Base-by-base conservation (phyloP, 2,888 invertebrate genomes). In the Imbricaverruca yamaguchii region DNA sequence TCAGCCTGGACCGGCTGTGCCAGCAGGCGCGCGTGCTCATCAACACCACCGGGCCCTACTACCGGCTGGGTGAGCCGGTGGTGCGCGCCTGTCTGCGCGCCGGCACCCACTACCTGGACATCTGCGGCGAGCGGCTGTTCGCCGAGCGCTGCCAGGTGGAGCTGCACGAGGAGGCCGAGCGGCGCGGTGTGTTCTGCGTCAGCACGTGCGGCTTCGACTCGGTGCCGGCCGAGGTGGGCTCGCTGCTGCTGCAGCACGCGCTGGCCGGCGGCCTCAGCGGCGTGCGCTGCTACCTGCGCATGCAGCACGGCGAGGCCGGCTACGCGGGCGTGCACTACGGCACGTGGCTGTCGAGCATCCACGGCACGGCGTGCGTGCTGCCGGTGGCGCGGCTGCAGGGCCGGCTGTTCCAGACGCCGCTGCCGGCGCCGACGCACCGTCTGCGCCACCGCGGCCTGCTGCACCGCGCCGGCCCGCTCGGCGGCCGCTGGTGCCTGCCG, bases 401-500 rank as follows among this genome's bases (percentile, higher is more conserved):
- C 8, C 55, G 67, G 13, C 57, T 56, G 21, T 39, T 67, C 67
- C 67, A 56, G 25, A n/a, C n/a, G n/a, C 65, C 65, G 12, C 59
- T 61, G 12, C 78, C 56, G n/a, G 57, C 56, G n/a, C 56, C 78
- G 11, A 0, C 9, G 9, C 21, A 78, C 78, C n/a, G 21, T 13
- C 57, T 57, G n/a, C 21, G 11, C 12, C 57, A n/a, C 23, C 55
- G 57, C 56, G 56, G 56, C 56, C 56, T 57, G 23, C 57, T 78
- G 57, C 78, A 78, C 78, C 55, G 57, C 23, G 78, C 78, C 56
- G 21, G 10, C 6, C 23, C 78, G 57, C 78, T 78, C 12, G 57
- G 13, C 56, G 57, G 57, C 56, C 86, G 86, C 11, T 94, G 92
- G 90, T 92, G 92, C 85, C 84, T 94, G 0, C 92, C 94, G 0